phyloP scores from a whole-genome alignment of 2,797 vertebrate genomes.

The Notolabrus celidotus region DNA sequence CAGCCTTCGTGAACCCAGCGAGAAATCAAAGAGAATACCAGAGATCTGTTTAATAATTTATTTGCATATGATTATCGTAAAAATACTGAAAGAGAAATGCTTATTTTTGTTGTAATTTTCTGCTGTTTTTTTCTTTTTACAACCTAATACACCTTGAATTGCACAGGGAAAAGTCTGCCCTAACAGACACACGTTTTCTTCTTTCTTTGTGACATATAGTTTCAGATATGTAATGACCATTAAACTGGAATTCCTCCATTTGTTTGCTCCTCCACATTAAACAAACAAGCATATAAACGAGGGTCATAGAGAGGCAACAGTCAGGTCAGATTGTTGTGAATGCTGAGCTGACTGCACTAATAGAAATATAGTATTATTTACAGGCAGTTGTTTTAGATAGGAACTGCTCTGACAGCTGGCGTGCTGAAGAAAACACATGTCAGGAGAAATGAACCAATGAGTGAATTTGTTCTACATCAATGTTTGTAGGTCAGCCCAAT shows the following conservation, averaged over 20 bases:
- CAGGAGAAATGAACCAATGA: conserved; percentile 63
- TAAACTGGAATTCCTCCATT: conserved; percentile 54
- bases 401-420: conserved; percentile 69
- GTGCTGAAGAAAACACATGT: conserved; percentile 65
- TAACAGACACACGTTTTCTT: conserved; percentile 74
- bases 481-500: conserved; percentile 71
- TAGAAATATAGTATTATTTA: conserved; percentile 77
- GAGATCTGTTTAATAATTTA: conserved; percentile 84
- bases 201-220: conserved; percentile 70
- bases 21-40: conserved; percentile 83
- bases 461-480: conserved; percentile 52
- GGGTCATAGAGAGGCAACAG: conserved; percentile 66
- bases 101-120: conserved; percentile 80
- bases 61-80: conserved; percentile 87
- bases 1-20: conserved; percentile 68
- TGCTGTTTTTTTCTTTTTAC: conserved; percentile 63
- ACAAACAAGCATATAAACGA: conserved; percentile 77
- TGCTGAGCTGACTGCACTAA: conserved; percentile 64
- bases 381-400: conserved; percentile 69
- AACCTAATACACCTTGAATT: conserved; percentile 83
- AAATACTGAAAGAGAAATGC: conserved; percentile 86
- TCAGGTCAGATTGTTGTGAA: conserved; percentile 56
- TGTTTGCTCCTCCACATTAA: conserved; percentile 73
- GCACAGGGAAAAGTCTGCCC: conserved; percentile 76
- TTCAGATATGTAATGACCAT: conserved; percentile 71